phyloP scores from a whole-genome alignment of 2,797 vertebrate species.

The Xenops minutus region DNA sequence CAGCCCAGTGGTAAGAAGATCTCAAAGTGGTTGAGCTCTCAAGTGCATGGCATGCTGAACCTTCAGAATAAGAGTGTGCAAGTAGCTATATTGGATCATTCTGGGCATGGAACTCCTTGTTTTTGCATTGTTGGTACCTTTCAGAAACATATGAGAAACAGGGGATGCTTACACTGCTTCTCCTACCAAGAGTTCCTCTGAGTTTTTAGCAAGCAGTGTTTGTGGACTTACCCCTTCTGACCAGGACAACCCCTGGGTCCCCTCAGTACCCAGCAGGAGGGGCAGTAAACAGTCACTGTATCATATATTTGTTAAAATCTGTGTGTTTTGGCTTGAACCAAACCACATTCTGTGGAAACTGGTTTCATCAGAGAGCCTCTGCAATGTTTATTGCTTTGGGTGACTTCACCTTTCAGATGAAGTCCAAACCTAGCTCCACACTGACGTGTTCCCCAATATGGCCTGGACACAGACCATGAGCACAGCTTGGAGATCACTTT shows the following conservation, averaged over 20 bases:
- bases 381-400: background rate
- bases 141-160: background rate
- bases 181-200: background rate
- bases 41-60: background rate
- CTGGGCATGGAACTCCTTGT: background rate
- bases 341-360: background rate
- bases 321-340: background rate
- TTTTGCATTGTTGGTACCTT: background rate
- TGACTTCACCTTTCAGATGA: background rate
- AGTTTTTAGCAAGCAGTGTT: background rate
- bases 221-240: background rate
- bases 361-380: background rate
- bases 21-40: background rate
- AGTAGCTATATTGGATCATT: background rate
- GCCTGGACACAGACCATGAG: background rate
- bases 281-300: background rate
- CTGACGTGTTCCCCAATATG: background rate
- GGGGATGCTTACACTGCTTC: background rate
- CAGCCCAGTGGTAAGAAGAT: background rate
- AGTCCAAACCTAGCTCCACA: background rate
- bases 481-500: background rate
- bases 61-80: background rate
- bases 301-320: rapidly evolving
- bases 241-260: background rate
- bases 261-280: background rate